Percentiles rank a stretch among this genome's conserved stretches.
Conservation (phyloP, 2,888 invertebrate species). For the Drosophila demipolita region DNA sequence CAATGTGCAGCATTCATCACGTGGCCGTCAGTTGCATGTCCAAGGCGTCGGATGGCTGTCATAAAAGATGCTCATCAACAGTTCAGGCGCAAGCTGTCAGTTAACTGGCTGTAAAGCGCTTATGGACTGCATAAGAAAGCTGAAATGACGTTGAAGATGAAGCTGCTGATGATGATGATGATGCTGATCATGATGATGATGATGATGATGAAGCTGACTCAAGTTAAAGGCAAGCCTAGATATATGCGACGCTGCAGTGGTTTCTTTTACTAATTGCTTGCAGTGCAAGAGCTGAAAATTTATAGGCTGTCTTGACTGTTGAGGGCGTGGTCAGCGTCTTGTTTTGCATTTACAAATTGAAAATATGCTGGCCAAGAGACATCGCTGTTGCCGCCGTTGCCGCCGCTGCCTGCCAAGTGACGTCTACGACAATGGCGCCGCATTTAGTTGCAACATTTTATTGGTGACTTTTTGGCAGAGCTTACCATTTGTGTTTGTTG, state of each 20-base stretch:
- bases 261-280: constrained; percentile 66
- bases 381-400: background rate
- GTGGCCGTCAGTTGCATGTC: constrained; percentile 67
- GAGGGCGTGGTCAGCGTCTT: constrained; percentile 71
- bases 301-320: constrained; percentile 62
- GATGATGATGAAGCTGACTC: constrained; percentile 1
- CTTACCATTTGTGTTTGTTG: constrained; percentile 37
- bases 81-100: constrained; percentile 41
- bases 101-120: constrained; percentile 52
- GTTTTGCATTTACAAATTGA: constrained; percentile 80
- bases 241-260: constrained; percentile 37
- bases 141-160: background rate
- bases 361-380: constrained; percentile 61
- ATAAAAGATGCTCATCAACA: constrained; percentile 76
- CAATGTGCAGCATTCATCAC: constrained; percentile 71
- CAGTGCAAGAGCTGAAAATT: constrained; percentile 42
- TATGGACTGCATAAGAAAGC: constrained; percentile 19
- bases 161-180: background rate
- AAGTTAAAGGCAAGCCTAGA: constrained; percentile 31
- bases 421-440: constrained; percentile 67
- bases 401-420: constrained; percentile 51
- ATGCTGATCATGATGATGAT: background rate
- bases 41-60: constrained; percentile 71
- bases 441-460: constrained; percentile 82
- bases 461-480: constrained; percentile 77